Conservation (phyloP, 2,797 vertebrate genomes). For the Sebastiscus albofasciatus region DNA sequence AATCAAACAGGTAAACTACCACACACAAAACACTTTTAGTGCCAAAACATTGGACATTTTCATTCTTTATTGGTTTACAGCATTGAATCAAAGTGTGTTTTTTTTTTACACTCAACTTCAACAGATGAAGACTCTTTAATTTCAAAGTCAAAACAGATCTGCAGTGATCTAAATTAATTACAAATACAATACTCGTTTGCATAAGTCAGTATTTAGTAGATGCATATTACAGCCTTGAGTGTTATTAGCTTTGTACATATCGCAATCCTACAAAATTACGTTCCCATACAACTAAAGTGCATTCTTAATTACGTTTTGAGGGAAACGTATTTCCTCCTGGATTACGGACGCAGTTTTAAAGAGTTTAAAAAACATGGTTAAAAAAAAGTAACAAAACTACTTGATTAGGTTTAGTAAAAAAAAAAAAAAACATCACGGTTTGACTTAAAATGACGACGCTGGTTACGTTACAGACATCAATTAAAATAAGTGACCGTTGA, state of each 20-base stretch:
- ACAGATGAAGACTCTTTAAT: background rate
- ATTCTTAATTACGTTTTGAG: too few species aligned
- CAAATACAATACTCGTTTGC: background rate
- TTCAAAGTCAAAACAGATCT: background rate
- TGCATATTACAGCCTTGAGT: background rate
- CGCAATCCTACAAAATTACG: too few species aligned
- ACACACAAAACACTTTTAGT: background rate
- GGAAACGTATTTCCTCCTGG: too few species aligned
- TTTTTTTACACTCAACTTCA: background rate
- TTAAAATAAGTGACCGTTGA: too few species aligned
- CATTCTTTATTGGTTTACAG: background rate
- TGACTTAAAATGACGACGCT: too few species aligned
- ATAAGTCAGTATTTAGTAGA: background rate
- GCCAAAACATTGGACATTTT: background rate
- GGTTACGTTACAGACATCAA: too few species aligned
- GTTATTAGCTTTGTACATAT: background rate
- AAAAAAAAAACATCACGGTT: too few species aligned
- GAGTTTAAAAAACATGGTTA: too few species aligned
- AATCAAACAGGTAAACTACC: background rate
- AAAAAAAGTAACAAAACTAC: too few species aligned
- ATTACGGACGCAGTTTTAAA: too few species aligned
- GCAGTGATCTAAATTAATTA: background rate
- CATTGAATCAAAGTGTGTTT: background rate
- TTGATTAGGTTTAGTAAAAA: too few species aligned
- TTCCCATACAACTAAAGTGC: too few species aligned